Conservation (phyloP, 2,888 invertebrate genomes). For the Pterostichus madidus region DNA sequence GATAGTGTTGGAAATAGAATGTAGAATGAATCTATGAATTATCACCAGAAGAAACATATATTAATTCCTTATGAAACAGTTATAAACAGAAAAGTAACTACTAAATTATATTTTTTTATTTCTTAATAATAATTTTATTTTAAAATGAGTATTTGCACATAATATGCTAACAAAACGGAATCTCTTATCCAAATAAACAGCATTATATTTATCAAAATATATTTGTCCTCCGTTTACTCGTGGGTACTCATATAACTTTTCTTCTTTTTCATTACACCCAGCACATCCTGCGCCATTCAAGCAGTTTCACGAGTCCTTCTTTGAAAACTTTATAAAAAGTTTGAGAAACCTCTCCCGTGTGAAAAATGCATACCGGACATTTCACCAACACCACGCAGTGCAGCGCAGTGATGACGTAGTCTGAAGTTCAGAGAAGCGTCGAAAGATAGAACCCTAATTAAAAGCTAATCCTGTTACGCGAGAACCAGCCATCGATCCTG, state of each 20-base stretch:
- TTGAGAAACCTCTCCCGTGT: not conserved
- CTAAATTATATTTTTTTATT: no score
- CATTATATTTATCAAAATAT: no score
- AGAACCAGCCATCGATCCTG: constrained; percentile 40
- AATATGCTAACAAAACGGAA: no score
- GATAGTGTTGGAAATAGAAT: no score
- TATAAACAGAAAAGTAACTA: no score
- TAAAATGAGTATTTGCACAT: no score
- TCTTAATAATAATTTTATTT: no score
- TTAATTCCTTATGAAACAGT: no score
- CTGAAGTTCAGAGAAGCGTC: constrained; percentile 7
- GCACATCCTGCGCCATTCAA: not conserved
- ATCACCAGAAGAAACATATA: no score
- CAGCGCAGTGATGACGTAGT: not conserved
- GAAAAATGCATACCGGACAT: not conserved
- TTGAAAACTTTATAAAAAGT: not conserved
- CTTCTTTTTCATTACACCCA: not conserved
- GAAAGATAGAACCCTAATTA: constrained; percentile 48
- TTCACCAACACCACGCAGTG: not conserved
- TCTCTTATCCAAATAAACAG: no score
- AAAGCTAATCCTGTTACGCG: constrained; percentile 55
- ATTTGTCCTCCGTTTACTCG: no score
- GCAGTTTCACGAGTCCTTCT: not conserved
- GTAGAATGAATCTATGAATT: no score
- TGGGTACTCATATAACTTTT: not conserved